phyloP scores from a whole-genome alignment of 2,888 invertebrate species.

The Machimus rusticus region DNA sequence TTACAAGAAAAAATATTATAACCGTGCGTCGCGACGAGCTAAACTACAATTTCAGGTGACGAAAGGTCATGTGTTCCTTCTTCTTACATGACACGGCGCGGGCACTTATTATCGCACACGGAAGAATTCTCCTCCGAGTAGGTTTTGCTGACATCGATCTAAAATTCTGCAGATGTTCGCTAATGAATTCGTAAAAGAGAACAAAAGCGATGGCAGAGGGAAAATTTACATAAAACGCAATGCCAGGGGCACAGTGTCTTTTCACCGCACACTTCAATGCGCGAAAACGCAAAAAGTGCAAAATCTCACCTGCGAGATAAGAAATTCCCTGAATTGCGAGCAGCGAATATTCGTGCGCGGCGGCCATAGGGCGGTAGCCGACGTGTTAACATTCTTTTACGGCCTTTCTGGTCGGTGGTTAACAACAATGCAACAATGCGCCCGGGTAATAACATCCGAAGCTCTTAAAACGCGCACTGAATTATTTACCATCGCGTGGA shows the following conservation, averaged over 20 bases:
- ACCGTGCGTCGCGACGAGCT: not conserved
- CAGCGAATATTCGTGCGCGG: not conserved
- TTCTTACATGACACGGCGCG: not conserved
- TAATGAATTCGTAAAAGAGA: constrained; percentile 12
- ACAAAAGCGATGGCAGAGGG: not conserved
- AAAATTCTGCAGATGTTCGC: not conserved
- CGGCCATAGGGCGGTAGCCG: constrained; percentile 17
- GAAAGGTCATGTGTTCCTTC: not conserved
- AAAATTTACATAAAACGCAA: not conserved
- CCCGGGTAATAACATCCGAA: not conserved
- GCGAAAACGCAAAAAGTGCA: constrained; percentile 17
- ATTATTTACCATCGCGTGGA: constrained; percentile 13
- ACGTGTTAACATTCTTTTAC: constrained; percentile 31
- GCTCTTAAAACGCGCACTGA: constrained; percentile 13
- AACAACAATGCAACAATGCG: constrained; percentile 14
- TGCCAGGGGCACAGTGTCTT: not conserved
- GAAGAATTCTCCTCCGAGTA: not conserved
- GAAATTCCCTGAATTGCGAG: constrained; percentile 29
- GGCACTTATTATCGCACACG: not conserved
- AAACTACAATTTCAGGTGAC: not conserved
- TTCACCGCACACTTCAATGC: constrained; percentile 7
- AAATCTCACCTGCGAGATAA: constrained; percentile 5
- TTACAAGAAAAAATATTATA: not conserved
- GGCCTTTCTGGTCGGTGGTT: constrained; percentile 31
- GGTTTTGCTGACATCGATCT: not conserved